Evolutionary conservation across 37 sponge, comb jelly and placozoan species (phyloP).

Genomic region (Mnemiopsis leidyi): DNA sequence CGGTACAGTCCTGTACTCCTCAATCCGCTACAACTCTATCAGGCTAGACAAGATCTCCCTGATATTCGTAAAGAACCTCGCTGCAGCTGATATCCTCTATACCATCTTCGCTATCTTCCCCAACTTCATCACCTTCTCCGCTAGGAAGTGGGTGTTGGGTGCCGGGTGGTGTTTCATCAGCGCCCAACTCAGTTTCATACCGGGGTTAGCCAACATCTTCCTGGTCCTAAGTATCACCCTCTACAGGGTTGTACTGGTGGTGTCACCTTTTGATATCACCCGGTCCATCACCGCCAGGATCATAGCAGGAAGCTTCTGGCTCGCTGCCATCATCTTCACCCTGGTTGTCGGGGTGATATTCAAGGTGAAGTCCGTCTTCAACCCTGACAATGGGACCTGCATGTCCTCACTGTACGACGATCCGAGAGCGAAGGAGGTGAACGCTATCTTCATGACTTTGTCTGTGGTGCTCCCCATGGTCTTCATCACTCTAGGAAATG

Average conservation of each 20-base stretch:
- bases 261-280: background rate
- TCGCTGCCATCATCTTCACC: background rate
- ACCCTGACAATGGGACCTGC: background rate
- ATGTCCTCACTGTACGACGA: background rate
- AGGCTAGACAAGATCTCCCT: background rate
- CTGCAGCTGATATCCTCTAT: conserved; percentile 10
- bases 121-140: background rate
- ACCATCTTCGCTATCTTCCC: conserved; percentile 9
- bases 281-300: background rate
- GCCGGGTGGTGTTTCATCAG: background rate
- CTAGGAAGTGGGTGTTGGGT: background rate
- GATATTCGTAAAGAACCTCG: conserved; percentile 19
- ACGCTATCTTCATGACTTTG: background rate
- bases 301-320: background rate
- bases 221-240: conserved; percentile 1
- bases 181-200: conserved; percentile 3
- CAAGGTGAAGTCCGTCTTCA: background rate
- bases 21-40: background rate
- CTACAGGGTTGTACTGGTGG: background rate
- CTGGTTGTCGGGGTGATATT: background rate
- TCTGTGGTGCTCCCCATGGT: background rate
- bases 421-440: background rate
- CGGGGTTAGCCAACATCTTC: background rate
- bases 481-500: background rate
- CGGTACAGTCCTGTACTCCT: conserved; percentile 33